Percentiles rank a stretch among this genome's conserved stretches.
Evolutionary conservation across 1,140 invertebrate species (phyloP).

Genomic region (Geopemphigus sp.): DNA sequence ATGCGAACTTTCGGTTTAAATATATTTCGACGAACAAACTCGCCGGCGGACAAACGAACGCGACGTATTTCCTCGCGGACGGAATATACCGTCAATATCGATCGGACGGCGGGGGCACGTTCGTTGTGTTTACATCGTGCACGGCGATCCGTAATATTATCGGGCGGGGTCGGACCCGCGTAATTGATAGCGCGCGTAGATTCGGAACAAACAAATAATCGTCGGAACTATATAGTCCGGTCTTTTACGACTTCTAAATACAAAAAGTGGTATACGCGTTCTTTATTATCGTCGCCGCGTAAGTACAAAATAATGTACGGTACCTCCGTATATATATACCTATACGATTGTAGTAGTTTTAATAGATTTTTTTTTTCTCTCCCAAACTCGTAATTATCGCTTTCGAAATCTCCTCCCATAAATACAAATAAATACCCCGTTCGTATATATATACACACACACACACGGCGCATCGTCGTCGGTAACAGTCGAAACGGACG

Average conservation of each 20-base stretch:
- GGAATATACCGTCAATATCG: too few relatives aligned
- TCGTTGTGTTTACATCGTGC: too few relatives aligned
- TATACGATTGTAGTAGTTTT: slow-evolving; percentile 30
- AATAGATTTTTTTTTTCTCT: slow-evolving; percentile 44
- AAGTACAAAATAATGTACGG: slow-evolving; percentile 24
- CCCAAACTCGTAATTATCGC: slow-evolving; percentile 40
- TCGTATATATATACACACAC: neutral
- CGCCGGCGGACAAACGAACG: too few relatives aligned
- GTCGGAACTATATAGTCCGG: neutral
- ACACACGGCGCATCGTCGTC: neutral
- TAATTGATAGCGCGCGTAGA: too few relatives aligned
- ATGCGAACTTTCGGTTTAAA: too few relatives aligned
- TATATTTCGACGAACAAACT: too few relatives aligned
- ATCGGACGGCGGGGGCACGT: too few relatives aligned
- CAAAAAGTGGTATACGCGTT: neutral
- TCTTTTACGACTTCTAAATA: neutral
- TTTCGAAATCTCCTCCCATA: slow-evolving; percentile 40
- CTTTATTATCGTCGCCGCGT: slow-evolving; percentile 14
- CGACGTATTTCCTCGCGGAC: too few relatives aligned
- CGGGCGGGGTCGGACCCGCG: too few relatives aligned
- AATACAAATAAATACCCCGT: slow-evolving; percentile 39
- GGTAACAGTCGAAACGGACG: slow-evolving; percentile 42
- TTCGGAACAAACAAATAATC: slow-evolving; percentile 2
- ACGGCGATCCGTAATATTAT: too few relatives aligned
- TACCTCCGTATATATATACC: too few relatives aligned